Base-by-base conservation (phyloP, 2,888 invertebrate species). In the Pristionchus entomophagus region DNA sequence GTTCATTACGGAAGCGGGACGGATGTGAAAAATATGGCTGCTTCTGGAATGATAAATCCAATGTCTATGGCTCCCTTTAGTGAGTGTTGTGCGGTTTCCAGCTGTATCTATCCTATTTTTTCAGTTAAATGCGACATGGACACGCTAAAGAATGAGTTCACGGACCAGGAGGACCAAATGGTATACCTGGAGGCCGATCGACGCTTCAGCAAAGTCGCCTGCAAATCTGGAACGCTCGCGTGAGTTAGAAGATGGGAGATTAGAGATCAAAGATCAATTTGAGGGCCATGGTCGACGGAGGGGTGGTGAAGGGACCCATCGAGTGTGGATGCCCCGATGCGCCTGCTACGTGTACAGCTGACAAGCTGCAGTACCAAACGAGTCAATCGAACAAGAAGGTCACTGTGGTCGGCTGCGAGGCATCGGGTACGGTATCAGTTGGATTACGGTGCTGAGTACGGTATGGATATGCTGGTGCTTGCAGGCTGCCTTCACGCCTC, bases 51-150 rank as follows among this genome's bases (percentile, higher is more conserved):
- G n/a, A n/a, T n/a, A n/a, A n/a, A n/a, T n/a, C n/a, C n/a, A n/a
- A n/a, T n/a, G n/a, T n/a, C n/a, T n/a, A n/a, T n/a, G n/a, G n/a
- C n/a, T n/a, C n/a, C n/a, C n/a, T n/a, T n/a, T n/a, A n/a, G n/a
- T n/a, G n/a, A n/a, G n/a, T n/a, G n/a, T n/a, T n/a, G n/a, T n/a
- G n/a, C n/a, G n/a, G n/a, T n/a, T n/a, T n/a, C n/a, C n/a, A n/a
- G n/a, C n/a, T n/a, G n/a, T n/a, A n/a, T n/a, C n/a, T n/a, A n/a
- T n/a, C n/a, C n/a, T 35, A 19, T 35, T 8, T 8, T n/a, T 73
- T 73, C 38, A 73, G 73, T 32, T 12, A 73, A 73, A 26, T 73
- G 73, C 41, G 73, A 73, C 26, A 41, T 45, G n/a, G 73, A 38
- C n/a, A 41, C 41, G 73, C 73, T 73, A 8, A 10, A 0, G 19